phyloP scores from a whole-genome alignment of 2,113 vertebrate species.

The Eurystomus gularis region DNA sequence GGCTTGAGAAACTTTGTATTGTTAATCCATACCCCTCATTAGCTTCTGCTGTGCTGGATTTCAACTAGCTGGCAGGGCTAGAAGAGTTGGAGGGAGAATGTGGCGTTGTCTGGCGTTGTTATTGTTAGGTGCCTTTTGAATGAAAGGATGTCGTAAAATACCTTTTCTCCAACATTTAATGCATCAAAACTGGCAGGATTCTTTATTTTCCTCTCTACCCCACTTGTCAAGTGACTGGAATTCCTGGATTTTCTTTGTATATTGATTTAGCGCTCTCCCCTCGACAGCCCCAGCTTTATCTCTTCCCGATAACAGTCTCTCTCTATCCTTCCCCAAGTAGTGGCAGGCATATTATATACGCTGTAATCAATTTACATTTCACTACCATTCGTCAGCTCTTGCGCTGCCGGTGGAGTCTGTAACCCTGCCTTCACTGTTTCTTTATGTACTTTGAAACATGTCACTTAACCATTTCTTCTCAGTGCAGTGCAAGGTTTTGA shows the following conservation, averaged over 20 bases:
- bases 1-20: constrained; percentile 34
- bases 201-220: constrained; percentile 2
- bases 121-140: constrained; percentile 18
- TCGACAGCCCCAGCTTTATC: neutral
- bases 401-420: neutral
- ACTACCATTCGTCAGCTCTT: neutral
- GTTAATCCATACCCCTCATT: constrained; percentile 55
- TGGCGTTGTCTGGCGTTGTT: neutral
- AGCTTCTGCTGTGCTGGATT: constrained; percentile 45
- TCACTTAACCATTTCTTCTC: constrained; percentile 2
- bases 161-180: constrained; percentile 26
- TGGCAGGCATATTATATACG: neutral
- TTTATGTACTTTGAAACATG: neutral
- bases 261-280: constrained; percentile 18
- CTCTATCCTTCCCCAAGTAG: neutral
- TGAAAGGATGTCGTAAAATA: neutral
- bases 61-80: neutral
- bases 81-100: neutral
- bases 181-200: neutral
- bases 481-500: neutral
- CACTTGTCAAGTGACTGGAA: constrained; percentile 17
- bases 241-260: constrained; percentile 51
- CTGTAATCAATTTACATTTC: constrained; percentile 22
- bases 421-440: neutral
- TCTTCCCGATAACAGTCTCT: neutral